Evolutionary conservation across 2,797 vertebrate species (phyloP), one percentile per base, ranked within the genome.

Genomic region (Taeniopygia guttata): DNA sequence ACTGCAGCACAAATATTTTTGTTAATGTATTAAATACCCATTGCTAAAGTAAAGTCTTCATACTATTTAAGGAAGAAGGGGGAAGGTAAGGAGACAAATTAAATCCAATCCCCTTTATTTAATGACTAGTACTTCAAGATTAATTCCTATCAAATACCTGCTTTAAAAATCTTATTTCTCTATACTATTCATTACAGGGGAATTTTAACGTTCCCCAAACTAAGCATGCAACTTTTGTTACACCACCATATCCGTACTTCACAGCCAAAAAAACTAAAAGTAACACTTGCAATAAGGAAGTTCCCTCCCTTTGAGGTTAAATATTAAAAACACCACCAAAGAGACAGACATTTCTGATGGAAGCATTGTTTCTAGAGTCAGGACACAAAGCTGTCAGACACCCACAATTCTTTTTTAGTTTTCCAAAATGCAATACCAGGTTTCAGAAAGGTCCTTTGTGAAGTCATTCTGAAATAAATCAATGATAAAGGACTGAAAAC

Each of bases 261-360:
- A 87, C 68, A 81, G 92, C 62, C 84, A 87, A 85, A 89, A 69
- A 43, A 6, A 0, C 34, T 70, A 62, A 80, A 93, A 89, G 60
- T 75, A 83, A 78, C 69, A 29, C 69, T 87, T 74, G 34, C 54
- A 72, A 49, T 17, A 64, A 95, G 89, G 90, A 96, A 95, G 87
- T 92, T 85, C 64, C 79, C 92, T 94, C 90, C 84, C 84, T 75
- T 36, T 13, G 46, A 87, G 75, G 78, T 58, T 82, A 89, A 90
- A 58, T 54, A 87, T 38, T 51, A 46, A 90, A 91, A 93, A 70
- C n/a, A 90, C 14, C 56, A 58, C 49, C 43, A 77, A 51, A 45
- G 18, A 80, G 49, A 46, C 34, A 40, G 42, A 38, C 0, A 1
- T 40, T 87, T 79, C 55, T 60, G 49, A 29, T 3, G 36, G n/a